Conservation (phyloP, 2,113 vertebrate species). For the Galbula dea region DNA sequence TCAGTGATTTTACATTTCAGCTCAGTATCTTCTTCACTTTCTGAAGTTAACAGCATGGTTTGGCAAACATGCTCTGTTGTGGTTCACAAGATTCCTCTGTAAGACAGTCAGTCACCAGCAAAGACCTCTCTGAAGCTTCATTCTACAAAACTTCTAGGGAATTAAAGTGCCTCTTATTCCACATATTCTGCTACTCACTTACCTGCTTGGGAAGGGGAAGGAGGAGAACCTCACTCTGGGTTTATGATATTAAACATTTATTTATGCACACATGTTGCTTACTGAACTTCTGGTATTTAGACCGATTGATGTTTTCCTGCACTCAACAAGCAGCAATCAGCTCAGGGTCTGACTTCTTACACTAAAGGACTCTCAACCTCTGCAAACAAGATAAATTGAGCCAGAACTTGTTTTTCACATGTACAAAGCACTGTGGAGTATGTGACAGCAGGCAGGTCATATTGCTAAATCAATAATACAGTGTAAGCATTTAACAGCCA, state of each 20-base stretch:
- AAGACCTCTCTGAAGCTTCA: not conserved
- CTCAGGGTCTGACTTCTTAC: too few relatives aligned
- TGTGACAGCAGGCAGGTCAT: not conserved
- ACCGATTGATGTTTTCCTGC: fast-evolving
- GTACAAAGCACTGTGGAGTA: not conserved
- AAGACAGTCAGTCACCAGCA: not conserved
- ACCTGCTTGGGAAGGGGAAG: not conserved
- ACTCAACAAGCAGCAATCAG: too few relatives aligned
- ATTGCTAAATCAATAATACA: not conserved
- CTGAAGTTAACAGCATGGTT: too few relatives aligned
- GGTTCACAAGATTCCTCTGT: not conserved
- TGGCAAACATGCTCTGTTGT: not conserved
- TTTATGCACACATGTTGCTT: not conserved
- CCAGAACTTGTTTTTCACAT: not conserved
- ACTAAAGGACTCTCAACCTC: too few relatives aligned
- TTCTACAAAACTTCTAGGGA: not conserved
- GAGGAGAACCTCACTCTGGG: not conserved
- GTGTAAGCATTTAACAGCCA: not conserved
- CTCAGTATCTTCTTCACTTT: too few relatives aligned
- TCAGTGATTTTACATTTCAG: too few relatives aligned
- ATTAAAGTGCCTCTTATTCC: not conserved
- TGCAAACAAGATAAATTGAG: not conserved
- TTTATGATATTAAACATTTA: not conserved
- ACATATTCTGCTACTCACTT: fast-evolving
- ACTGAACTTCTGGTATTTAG: not conserved